Conservation (phyloP, 2,888 invertebrate genomes). For the Pollenia amentaria region DNA sequence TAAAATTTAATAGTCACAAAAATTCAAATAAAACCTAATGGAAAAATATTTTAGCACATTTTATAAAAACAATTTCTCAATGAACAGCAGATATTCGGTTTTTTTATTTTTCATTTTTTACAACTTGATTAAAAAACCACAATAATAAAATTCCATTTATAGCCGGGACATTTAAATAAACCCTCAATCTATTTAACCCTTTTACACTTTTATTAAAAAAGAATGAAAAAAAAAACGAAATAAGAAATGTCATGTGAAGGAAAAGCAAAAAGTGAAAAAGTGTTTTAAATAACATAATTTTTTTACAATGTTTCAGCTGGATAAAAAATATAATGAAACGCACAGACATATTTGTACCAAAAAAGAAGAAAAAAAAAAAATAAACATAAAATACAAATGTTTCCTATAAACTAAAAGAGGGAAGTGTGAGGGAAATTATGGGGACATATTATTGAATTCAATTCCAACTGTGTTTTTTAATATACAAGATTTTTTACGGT, state of each 20-base stretch:
- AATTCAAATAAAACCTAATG: conserved; percentile 8
- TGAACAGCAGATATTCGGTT: conserved; percentile 11
- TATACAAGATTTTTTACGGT: conserved; percentile 1
- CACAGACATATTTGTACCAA: neutral
- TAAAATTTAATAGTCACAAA: neutral
- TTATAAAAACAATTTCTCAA: conserved; percentile 4
- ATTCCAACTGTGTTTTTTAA: conserved; percentile 36
- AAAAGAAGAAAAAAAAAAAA: conserved; percentile 13
- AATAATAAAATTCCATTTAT: conserved; percentile 54
- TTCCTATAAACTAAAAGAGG: conserved; percentile 21
- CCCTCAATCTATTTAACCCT: conserved; percentile 51
- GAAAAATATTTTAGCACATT: conserved; percentile 2
- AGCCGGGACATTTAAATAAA: conserved; percentile 61
- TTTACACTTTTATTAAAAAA: conserved; percentile 51
- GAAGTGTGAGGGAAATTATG: conserved; percentile 28
- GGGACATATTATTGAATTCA: conserved; percentile 52
- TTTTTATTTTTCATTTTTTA: conserved; percentile 41
- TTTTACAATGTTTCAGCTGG: conserved; percentile 52
- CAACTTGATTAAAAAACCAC: conserved; percentile 69
- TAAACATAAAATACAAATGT: conserved; percentile 64
- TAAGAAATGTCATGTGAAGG: conserved; percentile 30
- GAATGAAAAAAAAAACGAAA: neutral
- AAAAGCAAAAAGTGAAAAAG: conserved; percentile 33
- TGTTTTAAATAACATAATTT: conserved; percentile 53
- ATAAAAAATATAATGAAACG: conserved; percentile 1